Conservation (phyloP, 2,888 invertebrate genomes). For the Dryomyza anilis region DNA sequence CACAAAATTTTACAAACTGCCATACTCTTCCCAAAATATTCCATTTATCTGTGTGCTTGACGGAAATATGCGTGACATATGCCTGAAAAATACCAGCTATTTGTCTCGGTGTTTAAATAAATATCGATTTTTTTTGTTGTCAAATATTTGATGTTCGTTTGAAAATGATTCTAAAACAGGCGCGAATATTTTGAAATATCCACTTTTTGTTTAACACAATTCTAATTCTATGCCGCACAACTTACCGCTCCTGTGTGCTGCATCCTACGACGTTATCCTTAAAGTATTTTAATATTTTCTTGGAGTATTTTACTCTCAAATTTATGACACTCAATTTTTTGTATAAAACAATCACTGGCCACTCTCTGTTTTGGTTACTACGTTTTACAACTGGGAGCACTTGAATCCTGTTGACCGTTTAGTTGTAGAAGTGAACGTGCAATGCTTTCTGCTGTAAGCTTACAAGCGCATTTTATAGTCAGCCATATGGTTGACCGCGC, state of each 20-base stretch:
- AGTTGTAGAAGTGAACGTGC: conserved; percentile 20
- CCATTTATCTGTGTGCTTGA: too few species aligned
- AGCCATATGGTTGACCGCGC: neutral
- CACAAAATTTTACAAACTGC: too few species aligned
- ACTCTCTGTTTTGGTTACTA: neutral
- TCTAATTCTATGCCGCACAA: neutral
- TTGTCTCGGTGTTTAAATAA: too few species aligned
- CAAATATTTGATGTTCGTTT: too few species aligned
- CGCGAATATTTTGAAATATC: too few species aligned
- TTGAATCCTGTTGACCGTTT: neutral
- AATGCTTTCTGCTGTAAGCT: conserved; percentile 30
- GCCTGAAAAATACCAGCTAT: too few species aligned
- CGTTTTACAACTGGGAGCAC: neutral
- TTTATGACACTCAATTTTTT: neutral
- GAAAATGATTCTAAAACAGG: too few species aligned
- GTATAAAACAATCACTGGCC: neutral
- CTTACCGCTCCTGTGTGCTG: neutral
- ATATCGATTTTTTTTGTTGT: neutral
- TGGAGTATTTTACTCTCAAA: neutral
- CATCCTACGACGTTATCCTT: neutral
- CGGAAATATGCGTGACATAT: too few species aligned
- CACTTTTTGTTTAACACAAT: too few species aligned
- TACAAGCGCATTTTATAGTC: conserved; percentile 33
- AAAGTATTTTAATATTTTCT: neutral
- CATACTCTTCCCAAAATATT: too few species aligned